Evolutionary conservation across 2,888 invertebrate species (phyloP), one percentile per base, ranked within the genome.

Genomic region (Drosophila flavopinicola): DNA sequence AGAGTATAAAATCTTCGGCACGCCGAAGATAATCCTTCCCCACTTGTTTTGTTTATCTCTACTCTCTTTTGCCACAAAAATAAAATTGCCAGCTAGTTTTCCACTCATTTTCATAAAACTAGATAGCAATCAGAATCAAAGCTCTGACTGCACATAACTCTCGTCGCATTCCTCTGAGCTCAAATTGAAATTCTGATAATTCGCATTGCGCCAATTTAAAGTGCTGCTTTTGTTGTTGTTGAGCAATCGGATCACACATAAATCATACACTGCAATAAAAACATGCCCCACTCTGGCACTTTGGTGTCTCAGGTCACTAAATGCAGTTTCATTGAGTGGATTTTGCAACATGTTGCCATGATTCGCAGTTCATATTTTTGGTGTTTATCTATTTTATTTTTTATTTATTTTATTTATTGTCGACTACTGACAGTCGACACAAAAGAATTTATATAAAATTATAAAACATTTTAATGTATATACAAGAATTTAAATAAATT

Each of bases 361-460:
- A 6, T 13, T n/a, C 25, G 11, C 15, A 42, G 24, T 37, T 53
- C 44, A 41, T 38, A 15, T 24, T 32, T 47, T 32, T 47, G 41
- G 30, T 45, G 41, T 44, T 69, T 52, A 51, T 51, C 59, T 51
- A 6, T n/a, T n/a, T n/a, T n/a, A n/a, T n/a, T n/a, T n/a, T n/a
- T n/a, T n/a, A n/a, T n/a, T n/a, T n/a, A n/a, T n/a, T n/a, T n/a
- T n/a, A n/a, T n/a, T n/a, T n/a, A n/a, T n/a, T n/a, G n/a, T n/a
- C n/a, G n/a, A n/a, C n/a, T n/a, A n/a, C n/a, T n/a, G n/a, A n/a
- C n/a, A n/a, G n/a, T n/a, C n/a, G n/a, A n/a, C n/a, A n/a, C n/a
- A n/a, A n/a, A n/a, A n/a, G n/a, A n/a, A n/a, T n/a, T n/a, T n/a
- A n/a, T n/a, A n/a, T n/a, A n/a, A n/a, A n/a, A n/a, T n/a, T n/a